Evolutionary conservation across 1,140 invertebrate species (phyloP), one percentile per base, ranked within the genome.

Genomic region (Saccostrea echinata): DNA sequence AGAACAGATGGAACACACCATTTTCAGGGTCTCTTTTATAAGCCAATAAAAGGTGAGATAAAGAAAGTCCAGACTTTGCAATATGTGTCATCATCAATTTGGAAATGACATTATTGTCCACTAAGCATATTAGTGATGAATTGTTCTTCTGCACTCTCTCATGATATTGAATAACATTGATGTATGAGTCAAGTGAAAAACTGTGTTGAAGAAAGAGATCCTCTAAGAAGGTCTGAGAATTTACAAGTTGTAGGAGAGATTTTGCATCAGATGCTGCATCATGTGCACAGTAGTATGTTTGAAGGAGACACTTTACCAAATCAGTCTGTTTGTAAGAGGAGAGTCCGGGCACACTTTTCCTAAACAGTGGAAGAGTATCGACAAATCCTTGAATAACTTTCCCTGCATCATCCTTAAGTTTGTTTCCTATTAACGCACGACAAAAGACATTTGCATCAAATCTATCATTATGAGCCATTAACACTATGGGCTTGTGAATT

Each of bases 371-470:
- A 64, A n/a, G 57, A n/a, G 57, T 64, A 24, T 64, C 21, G 24
- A 64, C 57, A 64, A 64, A 64, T 64, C 57, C 57, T 64, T 64
- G 57, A 64, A 64, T 24, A 64, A 64, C 57, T 64, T 64, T 64
- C 57, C 57, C 57, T 21, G 57, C 57, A 64, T 64, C 57, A 18
- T 9, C 18, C 21, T 64, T 18, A 8, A 43, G 43, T 43, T 43
- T 43, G 43, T 43, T 43, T 43, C 43, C 43, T 43, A 43, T 9
- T 43, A 43, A 43, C 43, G 43, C 43, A 43, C 43, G 1, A 9
- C 43, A 43, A 43, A 43, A 43, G 43, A 43, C 43, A 43, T 43
- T 43, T 43, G 43, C 43, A 43, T 1, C 43, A 43, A 43, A 43
- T 43, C 43, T 43, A 43, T 4, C 43, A 43, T 43, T 43, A 43